Conservation (phyloP, 2,888 invertebrate genomes). For the Drosophila monieri region DNA sequence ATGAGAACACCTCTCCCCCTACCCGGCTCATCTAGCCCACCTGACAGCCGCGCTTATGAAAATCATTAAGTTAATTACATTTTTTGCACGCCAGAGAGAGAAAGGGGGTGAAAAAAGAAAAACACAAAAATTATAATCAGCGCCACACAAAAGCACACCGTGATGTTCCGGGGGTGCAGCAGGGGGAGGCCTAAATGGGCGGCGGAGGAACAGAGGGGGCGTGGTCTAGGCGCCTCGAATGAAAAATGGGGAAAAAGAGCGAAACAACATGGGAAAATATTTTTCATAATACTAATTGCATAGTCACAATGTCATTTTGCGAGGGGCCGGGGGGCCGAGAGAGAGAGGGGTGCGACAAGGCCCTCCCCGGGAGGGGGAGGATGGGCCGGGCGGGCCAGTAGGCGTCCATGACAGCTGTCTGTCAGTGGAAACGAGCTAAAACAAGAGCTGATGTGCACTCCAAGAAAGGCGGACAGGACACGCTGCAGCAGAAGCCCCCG, state of each 20-base stretch:
- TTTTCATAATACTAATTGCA: conserved; percentile 84
- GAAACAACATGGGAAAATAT: conserved; percentile 76
- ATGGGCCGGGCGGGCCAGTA: conserved; percentile 1
- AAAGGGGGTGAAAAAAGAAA: conserved; percentile 38
- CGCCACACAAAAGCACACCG: conserved; percentile 78
- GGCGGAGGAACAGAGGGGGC: conserved; percentile 18
- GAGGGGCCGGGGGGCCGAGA: not conserved
- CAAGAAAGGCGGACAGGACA: not conserved
- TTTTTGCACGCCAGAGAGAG: conserved; percentile 68
- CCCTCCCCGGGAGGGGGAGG: not conserved
- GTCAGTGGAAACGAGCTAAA: conserved; percentile 51
- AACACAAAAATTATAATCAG: conserved; percentile 77
- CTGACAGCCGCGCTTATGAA: conserved; percentile 60
- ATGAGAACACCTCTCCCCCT: conserved; percentile 31
- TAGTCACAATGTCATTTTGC: conserved; percentile 83
- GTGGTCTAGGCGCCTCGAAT: conserved; percentile 58
- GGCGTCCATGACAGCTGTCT: conserved; percentile 60
- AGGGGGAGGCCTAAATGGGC: not conserved
- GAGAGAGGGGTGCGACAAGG: not conserved
- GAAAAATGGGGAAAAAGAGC: conserved; percentile 41
- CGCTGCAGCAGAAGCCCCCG: not conserved
- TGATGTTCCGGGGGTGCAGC: conserved; percentile 48
- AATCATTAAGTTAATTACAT: conserved; percentile 82
- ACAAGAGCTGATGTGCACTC: conserved; percentile 35
- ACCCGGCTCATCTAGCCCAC: conserved; percentile 8